Percentiles rank a stretch among this genome's conserved stretches.
Conservation (phyloP, 2,888 invertebrate species). For the Oscheius sp. region DNA sequence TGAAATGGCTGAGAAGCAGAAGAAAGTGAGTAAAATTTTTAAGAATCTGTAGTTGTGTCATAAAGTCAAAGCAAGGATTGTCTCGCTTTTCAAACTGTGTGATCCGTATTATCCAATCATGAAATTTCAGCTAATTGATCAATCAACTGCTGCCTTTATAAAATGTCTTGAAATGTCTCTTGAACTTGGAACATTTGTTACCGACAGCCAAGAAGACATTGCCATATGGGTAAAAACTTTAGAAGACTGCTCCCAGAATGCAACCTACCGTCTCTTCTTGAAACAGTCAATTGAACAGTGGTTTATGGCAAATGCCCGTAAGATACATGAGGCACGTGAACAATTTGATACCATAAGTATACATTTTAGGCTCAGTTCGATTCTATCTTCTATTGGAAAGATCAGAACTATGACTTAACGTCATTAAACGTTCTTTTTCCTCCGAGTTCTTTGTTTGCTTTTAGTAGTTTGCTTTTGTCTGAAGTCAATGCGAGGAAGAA, state of each 20-base stretch:
- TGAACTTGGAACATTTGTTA: background rate
- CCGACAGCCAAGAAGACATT: slow-evolving; percentile 1
- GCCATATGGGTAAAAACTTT: background rate
- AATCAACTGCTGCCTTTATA: background rate
- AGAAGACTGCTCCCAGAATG: background rate
- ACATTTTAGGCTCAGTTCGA: slow-evolving; percentile 5
- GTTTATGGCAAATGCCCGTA: background rate
- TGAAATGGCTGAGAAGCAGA: background rate
- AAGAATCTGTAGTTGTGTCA: background rate
- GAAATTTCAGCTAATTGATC: no score
- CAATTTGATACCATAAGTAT: background rate
- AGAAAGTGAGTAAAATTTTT: background rate
- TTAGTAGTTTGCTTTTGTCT: slow-evolving; percentile 11
- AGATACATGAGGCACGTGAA: background rate
- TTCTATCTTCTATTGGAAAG: background rate
- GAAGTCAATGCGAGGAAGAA: slow-evolving; percentile 7
- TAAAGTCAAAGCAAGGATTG: background rate
- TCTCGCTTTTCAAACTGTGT: no score
- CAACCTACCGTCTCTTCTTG: slow-evolving; percentile 3
- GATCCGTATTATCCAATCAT: no score
- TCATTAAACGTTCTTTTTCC: background rate
- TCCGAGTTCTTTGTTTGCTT: background rate
- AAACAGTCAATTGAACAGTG: slow-evolving; percentile 1
- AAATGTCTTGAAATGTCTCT: background rate
- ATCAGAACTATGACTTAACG: background rate